Percentiles rank a stretch among this genome's conserved stretches.
Conservation (phyloP, 2,888 invertebrate genomes). For the Scaptomyza caliginosa region DNA sequence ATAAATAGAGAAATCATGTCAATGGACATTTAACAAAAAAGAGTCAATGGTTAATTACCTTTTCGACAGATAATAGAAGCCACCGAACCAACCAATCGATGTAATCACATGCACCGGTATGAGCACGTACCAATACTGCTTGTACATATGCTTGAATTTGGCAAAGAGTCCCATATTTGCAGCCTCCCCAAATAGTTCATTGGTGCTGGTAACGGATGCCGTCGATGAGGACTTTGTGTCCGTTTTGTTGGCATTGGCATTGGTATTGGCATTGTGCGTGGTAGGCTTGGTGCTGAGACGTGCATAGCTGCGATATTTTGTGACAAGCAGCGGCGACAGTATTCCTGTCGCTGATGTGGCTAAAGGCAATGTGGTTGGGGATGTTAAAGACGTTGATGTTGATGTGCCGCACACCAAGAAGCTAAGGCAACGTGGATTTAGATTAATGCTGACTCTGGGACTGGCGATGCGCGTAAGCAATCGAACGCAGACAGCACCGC, state of each 20-base stretch:
- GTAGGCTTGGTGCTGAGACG: constrained; percentile 56
- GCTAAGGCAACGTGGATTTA: constrained; percentile 42
- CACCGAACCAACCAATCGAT: constrained; percentile 94
- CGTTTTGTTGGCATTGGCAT: constrained; percentile 62
- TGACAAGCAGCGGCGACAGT: constrained; percentile 35
- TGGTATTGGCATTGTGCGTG: constrained; percentile 53
- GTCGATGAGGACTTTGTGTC: constrained; percentile 68
- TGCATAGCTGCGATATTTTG: constrained; percentile 46
- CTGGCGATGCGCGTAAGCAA: constrained; percentile 19
- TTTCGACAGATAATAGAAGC: constrained; percentile 93
- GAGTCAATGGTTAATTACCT: constrained; percentile 86
- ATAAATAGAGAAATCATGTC: not conserved
- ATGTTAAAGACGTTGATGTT: constrained; percentile 4
- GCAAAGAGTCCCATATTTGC: constrained; percentile 88
- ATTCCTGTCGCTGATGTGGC: constrained; percentile 20
- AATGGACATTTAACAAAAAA: not conserved
- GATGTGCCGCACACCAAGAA: constrained; percentile 12
- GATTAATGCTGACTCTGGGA: constrained; percentile 7
- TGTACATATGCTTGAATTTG: constrained; percentile 95
- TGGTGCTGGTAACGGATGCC: constrained; percentile 43
- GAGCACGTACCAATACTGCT: constrained; percentile 98
- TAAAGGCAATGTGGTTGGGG: constrained; percentile 14
- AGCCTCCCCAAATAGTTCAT: constrained; percentile 78
- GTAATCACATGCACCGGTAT: constrained; percentile 96
- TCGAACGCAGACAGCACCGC: constrained; percentile 23